Evolutionary conservation across 2,113 vertebrate species (phyloP), one percentile per base, ranked within the genome.

Genomic region (Prochilodus magdalenae): DNA sequence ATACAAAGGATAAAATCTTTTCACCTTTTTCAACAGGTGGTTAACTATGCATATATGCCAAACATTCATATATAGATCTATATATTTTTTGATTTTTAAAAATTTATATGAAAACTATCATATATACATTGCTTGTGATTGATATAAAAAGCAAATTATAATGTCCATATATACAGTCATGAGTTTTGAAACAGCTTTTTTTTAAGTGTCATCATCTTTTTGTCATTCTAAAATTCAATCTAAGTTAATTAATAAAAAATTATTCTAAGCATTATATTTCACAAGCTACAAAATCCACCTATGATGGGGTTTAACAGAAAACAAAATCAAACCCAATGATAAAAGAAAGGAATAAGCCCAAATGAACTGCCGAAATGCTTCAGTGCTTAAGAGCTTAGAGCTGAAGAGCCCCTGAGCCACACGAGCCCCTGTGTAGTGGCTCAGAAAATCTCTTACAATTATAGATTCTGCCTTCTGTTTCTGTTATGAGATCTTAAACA

Each of bases 31-130:
- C 81, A 86, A 91, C 90, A 93, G 93, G 94, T 94, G 93, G 87
- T 92, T 93, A 92, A 94, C 92, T 95, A 94, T 94, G 93, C 93
- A 94, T 95, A 95, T 94, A 94, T 94, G 93, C 93, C 93, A 95
- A 94, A 94, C 94, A 95, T 94, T 94, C 94, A 94, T 94, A 94
- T 94, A 93, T 93, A 93, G 89, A 93, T 93, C 87, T 95, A 92
- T 94, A 91, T 94, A 92, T 90, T 92, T 91, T 89, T 90, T 90
- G 70, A 89, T 87, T 93, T 93, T 92, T 86, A 93, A 93, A 95
- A 94, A 95, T 92, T 84, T 94, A 94, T 94, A 95, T 90, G 92
- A 95, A 95, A 95, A 94, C 93, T 94, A 94, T 94, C 76, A 84
- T 95, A 94, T 94, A 88, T 95, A 94, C 94, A 94, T 92, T 92